A percentile compares a stretch with the other conserved stretches of the same genome.
phyloP scores from a whole-genome alignment of 1,140 invertebrate species.

The Drosophila nebulosa region DNA sequence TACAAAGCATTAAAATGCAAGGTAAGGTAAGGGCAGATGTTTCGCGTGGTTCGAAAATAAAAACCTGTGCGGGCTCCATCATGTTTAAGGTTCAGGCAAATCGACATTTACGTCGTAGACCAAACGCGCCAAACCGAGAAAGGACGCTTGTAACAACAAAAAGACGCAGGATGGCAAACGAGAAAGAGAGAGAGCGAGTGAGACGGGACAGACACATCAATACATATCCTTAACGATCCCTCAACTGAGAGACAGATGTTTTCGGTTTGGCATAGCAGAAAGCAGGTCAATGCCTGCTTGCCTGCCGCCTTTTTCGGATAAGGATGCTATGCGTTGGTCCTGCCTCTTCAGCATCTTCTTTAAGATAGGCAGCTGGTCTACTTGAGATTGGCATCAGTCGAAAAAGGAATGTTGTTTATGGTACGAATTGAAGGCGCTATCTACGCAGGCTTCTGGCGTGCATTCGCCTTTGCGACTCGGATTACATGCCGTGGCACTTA shows the following conservation, averaged over 20 bases:
- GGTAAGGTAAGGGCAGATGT: conserved; percentile 50
- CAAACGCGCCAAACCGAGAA: conserved; percentile 50
- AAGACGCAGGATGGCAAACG: conserved; percentile 1
- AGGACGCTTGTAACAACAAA: conserved; percentile 60
- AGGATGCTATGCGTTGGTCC: conserved; percentile 71
- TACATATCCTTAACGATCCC: conserved; percentile 47
- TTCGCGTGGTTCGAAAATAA: conserved; percentile 18
- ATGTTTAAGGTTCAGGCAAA: conserved; percentile 22
- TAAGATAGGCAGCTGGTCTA: conserved; percentile 62
- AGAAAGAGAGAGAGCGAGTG: background rate
- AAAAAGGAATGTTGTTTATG: conserved; percentile 17
- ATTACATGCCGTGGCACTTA: conserved; percentile 58
- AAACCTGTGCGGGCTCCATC: conserved; percentile 71
- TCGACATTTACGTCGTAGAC: conserved; percentile 22
- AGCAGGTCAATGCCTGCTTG: conserved; percentile 64
- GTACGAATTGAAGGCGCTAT: conserved; percentile 44
- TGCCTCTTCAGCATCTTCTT: conserved; percentile 42
- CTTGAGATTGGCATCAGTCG: conserved; percentile 33
- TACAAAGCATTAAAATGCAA: background rate
- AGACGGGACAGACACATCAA: conserved; percentile 48
- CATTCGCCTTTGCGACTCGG: conserved; percentile 39
- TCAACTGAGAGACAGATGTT: conserved; percentile 57
- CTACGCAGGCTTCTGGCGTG: conserved; percentile 34
- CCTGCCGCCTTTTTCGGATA: conserved; percentile 24
- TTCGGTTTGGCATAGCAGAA: conserved; percentile 44